Evolutionary conservation across 2,888 invertebrate genomes (phyloP).

Genomic region (Hipparchia semele): DNA sequence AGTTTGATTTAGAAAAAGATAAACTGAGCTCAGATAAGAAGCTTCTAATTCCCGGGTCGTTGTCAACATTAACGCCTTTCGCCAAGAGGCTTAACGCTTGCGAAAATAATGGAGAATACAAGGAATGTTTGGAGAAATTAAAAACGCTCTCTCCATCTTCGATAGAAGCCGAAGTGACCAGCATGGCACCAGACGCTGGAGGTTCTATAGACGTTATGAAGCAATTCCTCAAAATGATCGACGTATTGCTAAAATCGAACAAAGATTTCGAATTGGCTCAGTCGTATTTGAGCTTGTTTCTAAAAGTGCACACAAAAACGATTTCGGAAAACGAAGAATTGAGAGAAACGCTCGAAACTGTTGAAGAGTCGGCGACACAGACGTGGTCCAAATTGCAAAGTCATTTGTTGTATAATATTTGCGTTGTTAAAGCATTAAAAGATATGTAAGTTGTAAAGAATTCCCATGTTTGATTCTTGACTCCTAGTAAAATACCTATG

Average conservation of each 20-base stretch:
- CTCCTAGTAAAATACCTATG: neutral
- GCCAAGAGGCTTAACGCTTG: conserved; percentile 85
- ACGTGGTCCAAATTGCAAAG: conserved; percentile 87
- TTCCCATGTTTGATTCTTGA: conserved; percentile 20
- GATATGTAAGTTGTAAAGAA: conserved; percentile 71
- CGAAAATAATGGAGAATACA: conserved; percentile 76
- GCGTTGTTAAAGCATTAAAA: conserved; percentile 89
- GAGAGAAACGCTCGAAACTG: conserved; percentile 76
- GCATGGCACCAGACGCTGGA: conserved; percentile 88
- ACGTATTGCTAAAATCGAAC: conserved; percentile 87
- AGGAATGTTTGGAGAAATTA: conserved; percentile 81
- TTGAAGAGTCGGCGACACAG: conserved; percentile 83
- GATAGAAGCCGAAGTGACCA: conserved; percentile 94
- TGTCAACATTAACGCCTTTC: conserved; percentile 87
- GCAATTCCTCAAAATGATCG: conserved; percentile 90
- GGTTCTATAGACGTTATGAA: conserved; percentile 88
- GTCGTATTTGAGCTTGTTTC: conserved; percentile 93
- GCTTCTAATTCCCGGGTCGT: conserved; percentile 80
- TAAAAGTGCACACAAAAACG: conserved; percentile 89
- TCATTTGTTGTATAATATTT: conserved; percentile 88
- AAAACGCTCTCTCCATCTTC: conserved; percentile 91
- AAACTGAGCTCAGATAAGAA: conserved; percentile 72
- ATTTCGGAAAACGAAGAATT: conserved; percentile 83
- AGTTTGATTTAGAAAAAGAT: conserved; percentile 87
- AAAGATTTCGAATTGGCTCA: conserved; percentile 95